Evolutionary conservation across 2,113 vertebrate genomes (phyloP), one percentile per base, ranked within the genome.

Genomic region (Phalacrocorax aristotelis): DNA sequence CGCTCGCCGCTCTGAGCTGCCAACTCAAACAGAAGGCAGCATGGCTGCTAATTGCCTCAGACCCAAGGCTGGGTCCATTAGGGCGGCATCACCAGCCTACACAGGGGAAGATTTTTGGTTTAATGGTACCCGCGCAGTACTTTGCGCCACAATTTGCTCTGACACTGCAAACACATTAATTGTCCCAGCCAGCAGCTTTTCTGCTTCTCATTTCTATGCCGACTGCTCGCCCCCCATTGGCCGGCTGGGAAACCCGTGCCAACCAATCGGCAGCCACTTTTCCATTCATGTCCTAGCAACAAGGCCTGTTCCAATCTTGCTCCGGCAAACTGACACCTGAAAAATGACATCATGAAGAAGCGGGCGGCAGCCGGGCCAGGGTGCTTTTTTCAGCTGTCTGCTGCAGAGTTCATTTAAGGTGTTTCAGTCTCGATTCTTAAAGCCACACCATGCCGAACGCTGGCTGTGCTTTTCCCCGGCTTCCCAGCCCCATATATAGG

Each of bases 221-320:
- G 49, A 87, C 89, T 90, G 94, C 90, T 93, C 96, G 89, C 79
- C 48, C 74, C 87, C 87, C 65, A 98, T 99, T 99, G 99, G 99
- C 97, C 89, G 95, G 89, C 95, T 40, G 79, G 87, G 97, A 95
- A 96, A 97, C 92, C 97, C 90, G 85, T 51, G 6, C 62, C 58
- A 96, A 94, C 99, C 99, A 99, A 99, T 99, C 91, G 88, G 97
- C 97, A 77, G 88, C 89, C 55, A 54, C 93, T 97, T 98, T 97
- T 95, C 98, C 98, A 97, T 98, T 98, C 98, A 98, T 97, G 98
- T 98, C 99, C 99, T 99, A 99, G 99, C 99, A 99, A 99, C 99
- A 99, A 98, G 98, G 98, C 90, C 97, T 96, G 97, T 97, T 98
- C 97, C 97, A 97, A 96, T 87, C 97, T 96, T 94, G 97, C 98